Evolutionary conservation across 2,888 invertebrate genomes (phyloP).

Genomic region (Apamea monoglypha): DNA sequence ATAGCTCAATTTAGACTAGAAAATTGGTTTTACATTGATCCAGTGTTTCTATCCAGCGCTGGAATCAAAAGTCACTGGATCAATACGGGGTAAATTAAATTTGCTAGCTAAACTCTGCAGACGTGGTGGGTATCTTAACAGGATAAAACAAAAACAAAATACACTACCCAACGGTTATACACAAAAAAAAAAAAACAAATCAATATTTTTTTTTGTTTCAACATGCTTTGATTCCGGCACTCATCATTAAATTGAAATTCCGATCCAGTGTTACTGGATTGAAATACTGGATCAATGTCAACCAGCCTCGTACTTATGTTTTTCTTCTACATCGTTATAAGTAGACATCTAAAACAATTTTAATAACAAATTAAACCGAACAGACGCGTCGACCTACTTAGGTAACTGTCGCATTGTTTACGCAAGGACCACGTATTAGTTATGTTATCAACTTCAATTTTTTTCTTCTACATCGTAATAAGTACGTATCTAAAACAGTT

Average conservation of each 20-base stretch:
- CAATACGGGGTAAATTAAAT: background rate
- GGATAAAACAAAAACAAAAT: background rate
- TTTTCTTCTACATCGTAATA: too few relatives aligned
- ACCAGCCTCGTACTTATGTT: background rate
- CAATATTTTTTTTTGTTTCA: too few relatives aligned
- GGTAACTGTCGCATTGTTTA: constrained; percentile 12
- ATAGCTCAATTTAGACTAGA: background rate
- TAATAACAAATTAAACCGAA: background rate
- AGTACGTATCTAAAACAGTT: background rate
- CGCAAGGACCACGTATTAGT: constrained; percentile 11
- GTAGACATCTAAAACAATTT: background rate
- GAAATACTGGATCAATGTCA: background rate
- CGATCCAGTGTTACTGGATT: background rate
- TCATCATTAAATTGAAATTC: background rate
- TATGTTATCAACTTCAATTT: too few relatives aligned
- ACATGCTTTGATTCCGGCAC: too few relatives aligned
- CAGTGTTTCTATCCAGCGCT: background rate
- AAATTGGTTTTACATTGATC: background rate
- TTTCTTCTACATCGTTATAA: too few relatives aligned
- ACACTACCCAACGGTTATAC: background rate
- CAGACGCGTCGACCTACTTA: constrained; percentile 24
- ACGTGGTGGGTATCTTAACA: background rate
- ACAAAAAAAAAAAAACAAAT: background rate
- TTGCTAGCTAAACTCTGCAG: background rate
- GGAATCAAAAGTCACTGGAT: background rate